A percentile compares a stretch with the other conserved stretches of the same genome.
Conservation (phyloP, 2,797 vertebrate species). For the Phalanger gymnotis region DNA sequence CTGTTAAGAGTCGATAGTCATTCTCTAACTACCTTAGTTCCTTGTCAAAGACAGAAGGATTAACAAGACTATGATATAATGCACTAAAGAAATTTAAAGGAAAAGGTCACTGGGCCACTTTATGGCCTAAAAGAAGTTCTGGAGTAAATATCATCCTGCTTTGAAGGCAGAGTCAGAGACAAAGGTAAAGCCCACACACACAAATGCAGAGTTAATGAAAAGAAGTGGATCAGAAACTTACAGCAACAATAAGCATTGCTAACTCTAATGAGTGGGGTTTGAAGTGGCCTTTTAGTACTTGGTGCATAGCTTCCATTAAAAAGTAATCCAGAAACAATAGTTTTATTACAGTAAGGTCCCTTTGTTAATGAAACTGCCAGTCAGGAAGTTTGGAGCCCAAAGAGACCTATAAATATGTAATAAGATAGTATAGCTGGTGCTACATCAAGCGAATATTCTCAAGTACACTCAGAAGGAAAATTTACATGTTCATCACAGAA, state of each 20-base stretch:
- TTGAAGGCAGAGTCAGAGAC: constrained; percentile 39
- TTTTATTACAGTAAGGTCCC: constrained; percentile 45
- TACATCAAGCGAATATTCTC: background rate
- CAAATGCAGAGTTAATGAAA: constrained; percentile 10
- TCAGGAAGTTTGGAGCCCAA: constrained; percentile 12
- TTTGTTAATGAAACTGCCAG: constrained; percentile 44
- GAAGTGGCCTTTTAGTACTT: constrained; percentile 2
- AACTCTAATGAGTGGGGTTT: background rate
- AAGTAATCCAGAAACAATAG: constrained; percentile 3
- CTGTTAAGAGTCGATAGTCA: constrained; percentile 26
- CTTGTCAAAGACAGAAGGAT: constrained; percentile 24
- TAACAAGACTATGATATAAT: constrained; percentile 10
- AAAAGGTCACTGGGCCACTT: background rate
- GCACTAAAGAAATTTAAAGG: constrained; percentile 9
- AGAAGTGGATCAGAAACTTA: constrained; percentile 1
- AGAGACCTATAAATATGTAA: constrained; percentile 47
- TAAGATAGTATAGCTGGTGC: background rate
- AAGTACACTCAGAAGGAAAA: constrained; percentile 30
- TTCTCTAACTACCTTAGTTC: constrained; percentile 52
- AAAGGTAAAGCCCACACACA: constrained; percentile 42
- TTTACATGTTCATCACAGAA: constrained; percentile 12
- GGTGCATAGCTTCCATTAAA: constrained; percentile 39
- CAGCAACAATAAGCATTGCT: constrained; percentile 16
- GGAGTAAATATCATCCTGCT: constrained; percentile 20
- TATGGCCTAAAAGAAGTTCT: constrained; percentile 12